These are phyloP conservation scores for Hyperoplus lanceolatus DNA, from an alignment of 2,797 vertebrate genomes.

Conservation along the genomic window DNA sequence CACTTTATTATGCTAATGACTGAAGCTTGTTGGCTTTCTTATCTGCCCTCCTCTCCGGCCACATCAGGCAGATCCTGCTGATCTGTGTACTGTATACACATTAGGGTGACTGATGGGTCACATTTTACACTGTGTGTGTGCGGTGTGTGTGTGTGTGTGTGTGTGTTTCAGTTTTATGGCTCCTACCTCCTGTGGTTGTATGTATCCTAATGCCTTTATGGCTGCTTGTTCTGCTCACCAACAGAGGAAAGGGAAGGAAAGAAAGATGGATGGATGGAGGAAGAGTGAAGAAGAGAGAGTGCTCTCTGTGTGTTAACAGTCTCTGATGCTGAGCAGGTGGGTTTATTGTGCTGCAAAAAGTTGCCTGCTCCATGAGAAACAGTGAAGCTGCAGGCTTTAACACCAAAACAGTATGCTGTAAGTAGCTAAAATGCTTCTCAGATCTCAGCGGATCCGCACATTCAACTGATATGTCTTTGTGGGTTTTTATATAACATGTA, in stretches of 20 bases:
- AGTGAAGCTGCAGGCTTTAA: not conserved
- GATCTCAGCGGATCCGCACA: not conserved
- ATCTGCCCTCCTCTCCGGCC: slow-evolving; percentile 42
- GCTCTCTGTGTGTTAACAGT: not conserved
- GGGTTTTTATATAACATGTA: not conserved
- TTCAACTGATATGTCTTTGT: not conserved
- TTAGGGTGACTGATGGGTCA: slow-evolving; percentile 22
- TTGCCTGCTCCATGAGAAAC: not conserved
- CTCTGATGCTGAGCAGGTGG: not conserved
- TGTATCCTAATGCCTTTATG: slow-evolving; percentile 63
- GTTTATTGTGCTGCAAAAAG: not conserved
- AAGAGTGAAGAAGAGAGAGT: not conserved
- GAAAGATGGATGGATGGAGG: not conserved
- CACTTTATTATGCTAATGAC: slow-evolving; percentile 20
- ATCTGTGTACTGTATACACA: slow-evolving; percentile 60
- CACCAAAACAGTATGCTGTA: not conserved
- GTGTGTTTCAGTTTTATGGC: slow-evolving; percentile 62
- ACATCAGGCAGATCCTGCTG: slow-evolving; percentile 31
- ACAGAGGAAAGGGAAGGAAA: not conserved
- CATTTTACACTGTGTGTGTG: no score
- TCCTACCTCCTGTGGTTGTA: slow-evolving; percentile 46
- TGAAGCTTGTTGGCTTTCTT: slow-evolving; percentile 45
- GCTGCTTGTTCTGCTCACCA: slow-evolving; percentile 42
- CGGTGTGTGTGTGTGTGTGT: not conserved
- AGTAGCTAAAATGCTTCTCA: not conserved